These are phyloP conservation scores for Glomeris marginata DNA, from an alignment of 2,888 invertebrate species.

Conservation along the genomic window DNA sequence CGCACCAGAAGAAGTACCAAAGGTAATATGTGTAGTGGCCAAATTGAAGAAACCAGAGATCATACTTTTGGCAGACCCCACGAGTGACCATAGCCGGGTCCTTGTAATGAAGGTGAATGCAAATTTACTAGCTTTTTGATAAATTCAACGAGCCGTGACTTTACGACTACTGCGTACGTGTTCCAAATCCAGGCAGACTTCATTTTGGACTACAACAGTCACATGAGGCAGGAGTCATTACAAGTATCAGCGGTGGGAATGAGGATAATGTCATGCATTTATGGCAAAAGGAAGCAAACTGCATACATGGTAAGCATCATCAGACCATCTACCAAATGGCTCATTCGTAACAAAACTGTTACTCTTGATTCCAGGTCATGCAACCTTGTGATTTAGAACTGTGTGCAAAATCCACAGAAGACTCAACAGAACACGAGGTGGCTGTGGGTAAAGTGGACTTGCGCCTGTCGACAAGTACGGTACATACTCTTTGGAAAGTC, in stretches of 20 bases:
- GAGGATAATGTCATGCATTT: slow-evolving; percentile 47
- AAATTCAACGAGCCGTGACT: background rate
- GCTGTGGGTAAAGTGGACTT: slow-evolving; percentile 52
- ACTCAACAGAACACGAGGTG: slow-evolving; percentile 47
- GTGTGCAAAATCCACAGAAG: slow-evolving; percentile 33
- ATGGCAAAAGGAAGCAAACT: slow-evolving; percentile 21
- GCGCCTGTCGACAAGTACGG: slow-evolving; percentile 53
- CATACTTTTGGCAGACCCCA: slow-evolving; percentile 47
- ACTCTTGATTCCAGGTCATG: slow-evolving; percentile 30
- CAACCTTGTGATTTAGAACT: slow-evolving; percentile 29
- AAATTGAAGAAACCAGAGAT: slow-evolving; percentile 62
- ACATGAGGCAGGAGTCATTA: slow-evolving; percentile 44
- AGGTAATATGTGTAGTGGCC: slow-evolving; percentile 49
- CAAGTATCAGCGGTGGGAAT: slow-evolving; percentile 45
- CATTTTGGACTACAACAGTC: slow-evolving; percentile 48
- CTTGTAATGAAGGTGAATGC: slow-evolving; percentile 46
- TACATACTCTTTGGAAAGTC: slow-evolving; percentile 50
- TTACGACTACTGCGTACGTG: background rate
- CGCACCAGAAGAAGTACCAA: slow-evolving; percentile 30
- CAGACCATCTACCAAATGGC: slow-evolving; percentile 1
- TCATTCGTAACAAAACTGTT: too few relatives aligned
- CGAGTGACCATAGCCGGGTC: slow-evolving; percentile 37
- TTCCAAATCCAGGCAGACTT: slow-evolving; percentile 38
- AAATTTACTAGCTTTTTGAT: background rate
- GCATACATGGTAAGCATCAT: slow-evolving; percentile 22